Evolutionary conservation across 2,888 invertebrate genomes (phyloP), one percentile per base, ranked within the genome.

Genomic region (Apocheima hispidaria): DNA sequence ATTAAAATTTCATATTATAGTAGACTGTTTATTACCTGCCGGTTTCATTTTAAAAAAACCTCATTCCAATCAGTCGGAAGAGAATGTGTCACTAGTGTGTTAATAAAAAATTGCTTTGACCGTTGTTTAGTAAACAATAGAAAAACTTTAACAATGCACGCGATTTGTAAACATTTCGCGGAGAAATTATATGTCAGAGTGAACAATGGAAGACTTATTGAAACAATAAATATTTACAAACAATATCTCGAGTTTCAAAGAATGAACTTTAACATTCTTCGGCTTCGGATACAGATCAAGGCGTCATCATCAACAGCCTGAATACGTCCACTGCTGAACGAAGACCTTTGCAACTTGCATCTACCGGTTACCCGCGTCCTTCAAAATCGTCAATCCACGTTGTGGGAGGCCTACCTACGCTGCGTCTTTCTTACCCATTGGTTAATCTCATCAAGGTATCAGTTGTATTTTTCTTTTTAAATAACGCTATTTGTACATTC

Each of bases 151-250:
- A 40, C 40, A 51, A 44, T 28, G 28, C 44, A 28, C 28, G 44
- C 44, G 10, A 26, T 44, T 44, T 44, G 18, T 44, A 44, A 44
- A 44, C 44, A 44, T 28, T 28, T 20, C 2, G 38, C 1, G 7
- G 28, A 44, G 44, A 44, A 28, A 44, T 44, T 44, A 14, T 23
- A 21, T 1, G 16, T 28, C 10, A 14, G 28, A 44, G n/a, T 12
- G 16, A 50, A 50, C 35, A 50, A 44, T 16, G 28, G 44, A 28
- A 44, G 44, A 44, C 9, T 28, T 12, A 20, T 20, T 20, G 20
- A 44, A 4, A 7, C 10, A 18, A 28, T 28, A 18, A 9, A 7
- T 10, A 16, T 28, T 14, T 44, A 28, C 14, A 16, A 44, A 28
- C n/a, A 28, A 44, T 28, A 44, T 28, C 44, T 23, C 5, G n/a